Evolutionary conservation across 2,888 invertebrate genomes (phyloP), one percentile per base, ranked within the genome.

Genomic region (Caenorhabditis drosophilae): DNA sequence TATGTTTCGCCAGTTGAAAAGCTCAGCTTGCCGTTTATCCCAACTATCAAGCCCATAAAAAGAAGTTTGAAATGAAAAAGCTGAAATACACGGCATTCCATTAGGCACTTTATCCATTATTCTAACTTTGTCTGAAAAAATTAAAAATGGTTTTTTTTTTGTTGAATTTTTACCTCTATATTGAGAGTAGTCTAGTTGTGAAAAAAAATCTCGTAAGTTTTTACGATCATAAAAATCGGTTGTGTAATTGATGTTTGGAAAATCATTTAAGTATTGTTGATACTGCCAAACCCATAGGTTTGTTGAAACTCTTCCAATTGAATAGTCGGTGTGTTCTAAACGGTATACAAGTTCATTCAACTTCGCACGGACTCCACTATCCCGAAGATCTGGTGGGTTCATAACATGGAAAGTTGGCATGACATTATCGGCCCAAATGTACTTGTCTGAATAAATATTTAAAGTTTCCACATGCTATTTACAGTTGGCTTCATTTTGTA

Each of bases 391-490:
- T 38, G 82, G 82, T 16, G 82, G 82, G 1, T 45, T 63, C 80
- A 82, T 82, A 15, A 82, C 72, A 55, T 82, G 80, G 69, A 82
- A 77, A 1, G 77, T 72, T 16, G 82, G 82, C 80, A 81, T 80
- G 25, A 82, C 82, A 58, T 82, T 82, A 62, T 82, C 82, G 16
- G 82, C 82, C 81, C 81, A 81, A 48, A 81, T 81, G 64, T 81
- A 81, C 46, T 81, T 81, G 60, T 74, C 73, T 73, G 44, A 49
- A 66, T 42, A 36, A 22, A n/a, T 2, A 35, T n/a, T n/a, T n/a
- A n/a, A n/a, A n/a, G n/a, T 23, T 20, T n/a, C 22, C 46, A n/a
- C 22, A 20, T 23, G 6, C 12, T 20, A 22, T 18, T 23, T 46
- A 20, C 16, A 46, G 46, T 12, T 9, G 34, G 34, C 34, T 34